Percentiles rank a stretch among this genome's conserved stretches.
These are phyloP conservation scores for Halcyon malimbica DNA, from an alignment of 2,113 vertebrate species.

Conservation along the genomic window DNA sequence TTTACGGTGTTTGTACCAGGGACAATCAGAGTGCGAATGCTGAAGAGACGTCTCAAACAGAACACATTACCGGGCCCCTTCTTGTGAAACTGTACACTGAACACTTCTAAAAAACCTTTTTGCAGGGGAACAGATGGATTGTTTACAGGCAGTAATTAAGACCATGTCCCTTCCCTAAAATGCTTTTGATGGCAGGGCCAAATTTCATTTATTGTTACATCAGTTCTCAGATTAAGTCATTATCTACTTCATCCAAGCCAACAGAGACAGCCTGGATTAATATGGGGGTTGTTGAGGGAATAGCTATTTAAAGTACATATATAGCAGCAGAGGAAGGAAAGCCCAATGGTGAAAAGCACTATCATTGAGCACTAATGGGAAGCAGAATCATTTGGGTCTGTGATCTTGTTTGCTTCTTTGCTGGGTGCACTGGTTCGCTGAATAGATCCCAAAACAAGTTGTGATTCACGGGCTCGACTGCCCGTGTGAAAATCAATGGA, in stretches of 20 bases:
- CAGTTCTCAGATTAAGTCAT: not conserved
- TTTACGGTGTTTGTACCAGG: not conserved
- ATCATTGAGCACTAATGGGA: accelerated
- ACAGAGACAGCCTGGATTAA: not conserved
- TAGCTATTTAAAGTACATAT: not conserved
- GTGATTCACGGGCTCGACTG: not conserved
- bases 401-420: not conserved
- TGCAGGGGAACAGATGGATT: not conserved
- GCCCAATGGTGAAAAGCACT: accelerated
- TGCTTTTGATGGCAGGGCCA: not conserved
- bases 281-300: not conserved
- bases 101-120: not conserved
- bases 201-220: slow-evolving; percentile 15
- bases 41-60: not conserved
- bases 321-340: not conserved
- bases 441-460: not conserved
- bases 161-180: not conserved
- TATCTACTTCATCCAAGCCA: not conserved
- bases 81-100: not conserved
- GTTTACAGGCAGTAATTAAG: not conserved
- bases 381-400: not conserved
- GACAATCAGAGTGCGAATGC: not conserved
- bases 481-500: not conserved
- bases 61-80: not conserved
- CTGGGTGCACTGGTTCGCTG: not conserved